Percentiles rank a stretch among this genome's conserved stretches.
phyloP scores from a whole-genome alignment of 2,797 vertebrate genomes.

The Enteromius thamalakanensis region DNA sequence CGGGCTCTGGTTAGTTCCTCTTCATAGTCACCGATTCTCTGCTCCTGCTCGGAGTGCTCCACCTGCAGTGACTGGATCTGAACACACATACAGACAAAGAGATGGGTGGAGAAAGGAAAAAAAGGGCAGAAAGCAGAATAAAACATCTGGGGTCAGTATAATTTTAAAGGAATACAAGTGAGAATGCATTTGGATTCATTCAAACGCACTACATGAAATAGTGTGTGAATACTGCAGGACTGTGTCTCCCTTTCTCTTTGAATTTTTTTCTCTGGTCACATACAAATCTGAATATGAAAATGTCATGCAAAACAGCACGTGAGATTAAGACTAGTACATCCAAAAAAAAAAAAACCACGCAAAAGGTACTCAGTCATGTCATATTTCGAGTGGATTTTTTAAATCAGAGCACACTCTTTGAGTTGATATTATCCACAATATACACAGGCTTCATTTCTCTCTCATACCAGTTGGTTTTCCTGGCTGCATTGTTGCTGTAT shows the following conservation, averaged over 20 bases:
- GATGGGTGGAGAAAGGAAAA: not conserved
- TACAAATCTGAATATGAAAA: constrained; percentile 23
- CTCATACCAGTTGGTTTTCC: constrained; percentile 86
- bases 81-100: not conserved
- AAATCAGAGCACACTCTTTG: not conserved
- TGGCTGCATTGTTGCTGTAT: constrained; percentile 90
- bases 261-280: not conserved
- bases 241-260: not conserved
- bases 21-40: constrained; percentile 88
- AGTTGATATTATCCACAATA: not conserved
- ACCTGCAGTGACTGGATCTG: constrained; percentile 90
- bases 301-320: not conserved
- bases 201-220: not conserved
- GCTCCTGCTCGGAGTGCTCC: constrained; percentile 91
- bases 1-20: constrained; percentile 90
- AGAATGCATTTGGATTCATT: not conserved
- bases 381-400: not conserved
- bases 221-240: not conserved
- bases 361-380: not conserved
- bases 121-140: not conserved
- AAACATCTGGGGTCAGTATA: not conserved
- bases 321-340: not conserved
- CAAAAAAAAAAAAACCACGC: not conserved
- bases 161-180: not conserved
- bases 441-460: not conserved